phyloP scores from a whole-genome alignment of 2,113 vertebrate species.

The Triplophysa siluroides region DNA sequence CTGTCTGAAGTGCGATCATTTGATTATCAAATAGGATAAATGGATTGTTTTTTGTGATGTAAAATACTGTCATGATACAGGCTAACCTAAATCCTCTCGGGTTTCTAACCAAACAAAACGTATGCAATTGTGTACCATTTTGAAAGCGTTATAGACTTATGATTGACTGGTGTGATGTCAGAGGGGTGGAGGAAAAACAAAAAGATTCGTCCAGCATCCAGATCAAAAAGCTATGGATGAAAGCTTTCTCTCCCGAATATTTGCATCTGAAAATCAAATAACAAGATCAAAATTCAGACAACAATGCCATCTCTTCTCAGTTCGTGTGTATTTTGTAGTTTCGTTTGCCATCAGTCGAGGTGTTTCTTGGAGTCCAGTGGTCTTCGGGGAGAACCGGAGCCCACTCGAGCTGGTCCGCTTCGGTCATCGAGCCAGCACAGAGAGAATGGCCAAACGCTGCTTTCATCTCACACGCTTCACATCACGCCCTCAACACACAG shows the following conservation, averaged over 20 bases:
- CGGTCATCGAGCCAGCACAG: constrained; percentile 69
- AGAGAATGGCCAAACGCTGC: constrained; percentile 73
- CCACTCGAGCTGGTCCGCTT: constrained; percentile 63
- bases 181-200: too few species aligned
- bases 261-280: constrained; percentile 47
- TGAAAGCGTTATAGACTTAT: too few species aligned
- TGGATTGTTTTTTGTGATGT: too few species aligned
- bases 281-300: neutral
- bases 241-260: constrained; percentile 57
- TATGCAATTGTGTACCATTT: too few species aligned
- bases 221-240: constrained; percentile 69
- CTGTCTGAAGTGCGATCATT: too few species aligned
- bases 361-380: neutral
- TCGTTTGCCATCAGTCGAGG: constrained; percentile 63
- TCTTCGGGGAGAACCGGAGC: constrained; percentile 16
- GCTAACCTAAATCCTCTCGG: constrained; percentile 60
- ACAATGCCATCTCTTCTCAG: too few species aligned
- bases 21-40: too few species aligned
- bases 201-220: neutral
- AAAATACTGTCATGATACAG: constrained; percentile 45
- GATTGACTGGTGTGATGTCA: too few species aligned
- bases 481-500: neutral
- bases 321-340: neutral
- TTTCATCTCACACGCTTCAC: constrained; percentile 58
- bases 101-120: constrained; percentile 36